phyloP scores from a whole-genome alignment of 2,797 vertebrate genomes.

The Sebastes oblongus region DNA sequence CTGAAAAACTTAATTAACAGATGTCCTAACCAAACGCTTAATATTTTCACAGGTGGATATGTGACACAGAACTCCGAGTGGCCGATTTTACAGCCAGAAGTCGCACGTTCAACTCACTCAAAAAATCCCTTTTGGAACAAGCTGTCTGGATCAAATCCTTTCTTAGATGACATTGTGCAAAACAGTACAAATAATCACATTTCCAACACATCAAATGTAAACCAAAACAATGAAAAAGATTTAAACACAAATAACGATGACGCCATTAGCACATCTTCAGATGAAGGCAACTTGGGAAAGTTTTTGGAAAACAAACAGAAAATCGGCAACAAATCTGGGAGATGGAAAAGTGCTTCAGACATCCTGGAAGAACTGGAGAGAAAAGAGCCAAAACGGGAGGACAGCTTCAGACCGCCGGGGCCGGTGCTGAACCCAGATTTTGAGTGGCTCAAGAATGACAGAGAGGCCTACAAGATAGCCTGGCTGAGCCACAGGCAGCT shows the following conservation, averaged over 20 bases:
- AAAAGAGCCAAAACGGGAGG: conserved; percentile 61
- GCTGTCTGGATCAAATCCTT: conserved; percentile 92
- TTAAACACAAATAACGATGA: conserved; percentile 80
- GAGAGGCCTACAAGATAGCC: conserved; percentile 95
- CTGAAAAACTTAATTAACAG: background rate
- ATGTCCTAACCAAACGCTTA: background rate
- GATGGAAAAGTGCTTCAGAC: conserved; percentile 92
- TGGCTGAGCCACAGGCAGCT: conserved; percentile 96
- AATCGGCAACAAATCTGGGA: conserved; percentile 79
- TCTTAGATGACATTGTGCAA: conserved; percentile 89
- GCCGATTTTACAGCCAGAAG: conserved; percentile 64
- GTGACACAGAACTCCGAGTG: conserved; percentile 60
- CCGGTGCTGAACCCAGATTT: conserved; percentile 83
- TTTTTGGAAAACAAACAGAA: conserved; percentile 76
- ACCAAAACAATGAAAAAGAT: conserved; percentile 79
- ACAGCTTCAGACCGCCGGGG: conserved; percentile 56
- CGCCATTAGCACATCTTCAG: conserved; percentile 87
- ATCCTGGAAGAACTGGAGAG: conserved; percentile 86
- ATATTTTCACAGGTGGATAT: conserved; percentile 66
- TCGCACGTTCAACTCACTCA: conserved; percentile 63
- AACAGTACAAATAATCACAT: conserved; percentile 68
- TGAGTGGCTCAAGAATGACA: conserved; percentile 90
- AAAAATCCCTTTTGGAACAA: conserved; percentile 94
- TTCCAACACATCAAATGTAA: conserved; percentile 70
- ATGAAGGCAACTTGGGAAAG: conserved; percentile 85